These are phyloP conservation scores for Drosophila takahashii DNA, from an alignment of 1,140 invertebrate genomes.

Conservation along the genomic window DNA sequence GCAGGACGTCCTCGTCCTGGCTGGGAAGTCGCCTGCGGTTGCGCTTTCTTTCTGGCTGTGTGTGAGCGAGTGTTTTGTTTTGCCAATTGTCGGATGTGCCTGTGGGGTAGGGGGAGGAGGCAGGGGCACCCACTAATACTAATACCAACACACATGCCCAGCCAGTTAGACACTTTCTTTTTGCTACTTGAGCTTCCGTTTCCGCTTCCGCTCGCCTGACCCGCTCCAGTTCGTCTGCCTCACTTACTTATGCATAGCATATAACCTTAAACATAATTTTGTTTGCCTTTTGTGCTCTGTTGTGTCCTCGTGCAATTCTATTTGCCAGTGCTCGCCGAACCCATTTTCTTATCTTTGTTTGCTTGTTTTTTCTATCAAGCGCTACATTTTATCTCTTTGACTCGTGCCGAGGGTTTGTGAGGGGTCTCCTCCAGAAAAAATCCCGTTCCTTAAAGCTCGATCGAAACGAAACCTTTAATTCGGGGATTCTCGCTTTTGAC, in stretches of 20 bases:
- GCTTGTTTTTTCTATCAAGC: conserved; percentile 40
- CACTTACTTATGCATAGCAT: conserved; percentile 82
- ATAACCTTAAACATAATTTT: conserved; percentile 83
- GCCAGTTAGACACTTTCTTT: conserved; percentile 80
- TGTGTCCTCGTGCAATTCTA: conserved; percentile 71
- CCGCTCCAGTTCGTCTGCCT: conserved; percentile 51
- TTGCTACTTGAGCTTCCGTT: conserved; percentile 79
- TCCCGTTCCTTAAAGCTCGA: conserved; percentile 2
- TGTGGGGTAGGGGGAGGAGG: conserved; percentile 24
- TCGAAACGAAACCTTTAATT: conserved; percentile 1
- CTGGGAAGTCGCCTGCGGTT: conserved; percentile 39
- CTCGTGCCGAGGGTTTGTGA: conserved; percentile 45
- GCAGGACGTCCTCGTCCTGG: not conserved
- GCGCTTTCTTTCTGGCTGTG: conserved; percentile 7
- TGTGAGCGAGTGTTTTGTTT: conserved; percentile 67
- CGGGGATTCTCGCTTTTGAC: not conserved
- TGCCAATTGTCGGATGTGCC: conserved; percentile 81
- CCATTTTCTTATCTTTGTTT: conserved; percentile 50
- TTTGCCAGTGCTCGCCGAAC: conserved; percentile 13
- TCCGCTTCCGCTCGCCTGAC: conserved; percentile 69
- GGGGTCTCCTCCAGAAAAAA: not conserved
- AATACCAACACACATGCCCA: conserved; percentile 8
- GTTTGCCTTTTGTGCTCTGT: conserved; percentile 68
- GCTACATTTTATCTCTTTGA: conserved; percentile 66
- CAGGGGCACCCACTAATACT: not conserved